phyloP scores from a whole-genome alignment of 2,113 vertebrate species.

The Donacobius atricapilla region DNA sequence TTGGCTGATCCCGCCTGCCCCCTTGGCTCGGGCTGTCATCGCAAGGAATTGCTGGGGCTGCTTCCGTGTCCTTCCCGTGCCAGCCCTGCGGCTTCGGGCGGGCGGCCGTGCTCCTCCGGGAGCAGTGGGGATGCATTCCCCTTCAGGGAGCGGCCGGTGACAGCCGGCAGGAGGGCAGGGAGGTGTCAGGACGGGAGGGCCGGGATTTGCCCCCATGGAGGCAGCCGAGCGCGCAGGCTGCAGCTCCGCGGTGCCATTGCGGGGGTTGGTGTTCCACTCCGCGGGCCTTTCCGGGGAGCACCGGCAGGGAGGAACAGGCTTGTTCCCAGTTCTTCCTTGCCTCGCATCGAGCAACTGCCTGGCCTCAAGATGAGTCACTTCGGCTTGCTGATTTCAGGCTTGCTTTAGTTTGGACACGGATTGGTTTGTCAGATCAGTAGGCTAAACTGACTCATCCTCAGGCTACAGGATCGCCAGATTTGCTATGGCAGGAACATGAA shows the following conservation, averaged over 20 bases:
- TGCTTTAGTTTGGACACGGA: neutral
- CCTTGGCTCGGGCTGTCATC: neutral
- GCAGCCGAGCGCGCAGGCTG: neutral
- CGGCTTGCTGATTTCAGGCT: neutral
- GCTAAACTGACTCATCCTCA: neutral
- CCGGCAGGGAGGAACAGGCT: neutral
- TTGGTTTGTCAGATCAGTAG: neutral
- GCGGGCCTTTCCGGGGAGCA: neutral
- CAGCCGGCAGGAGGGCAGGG: neutral
- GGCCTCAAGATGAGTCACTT: neutral
- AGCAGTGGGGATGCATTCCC: neutral
- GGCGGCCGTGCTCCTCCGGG: neutral
- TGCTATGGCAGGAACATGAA: neutral
- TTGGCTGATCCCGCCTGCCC: neutral
- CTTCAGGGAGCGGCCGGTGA: neutral
- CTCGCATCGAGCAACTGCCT: neutral
- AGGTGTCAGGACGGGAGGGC: rapidly evolving
- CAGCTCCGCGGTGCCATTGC: rapidly evolving
- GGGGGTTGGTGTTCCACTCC: neutral
- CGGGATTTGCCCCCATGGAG: neutral
- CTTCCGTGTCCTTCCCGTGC: neutral
- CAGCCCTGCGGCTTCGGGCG: rapidly evolving
- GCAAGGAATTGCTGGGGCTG: rapidly evolving
- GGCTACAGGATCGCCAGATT: neutral
- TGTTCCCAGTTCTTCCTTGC: neutral